Conservation (phyloP, 2,113 vertebrate species). For the Takifugu bimaculatus region DNA sequence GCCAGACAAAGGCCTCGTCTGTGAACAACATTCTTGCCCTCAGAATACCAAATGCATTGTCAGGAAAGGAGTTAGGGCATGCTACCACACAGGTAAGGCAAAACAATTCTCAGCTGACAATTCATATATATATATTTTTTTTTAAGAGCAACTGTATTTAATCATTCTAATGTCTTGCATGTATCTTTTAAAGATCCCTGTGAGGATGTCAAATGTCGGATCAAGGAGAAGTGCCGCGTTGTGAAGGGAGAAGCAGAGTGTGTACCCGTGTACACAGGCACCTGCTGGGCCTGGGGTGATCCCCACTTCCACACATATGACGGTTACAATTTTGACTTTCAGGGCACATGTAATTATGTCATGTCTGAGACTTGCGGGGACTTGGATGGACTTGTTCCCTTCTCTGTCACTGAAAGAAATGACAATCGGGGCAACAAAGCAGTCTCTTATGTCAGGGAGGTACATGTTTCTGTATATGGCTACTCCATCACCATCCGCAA, state of each 20-base stretch:
- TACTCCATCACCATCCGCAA: conserved; percentile 69
- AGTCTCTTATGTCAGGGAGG: conserved; percentile 73
- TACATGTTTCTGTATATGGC: conserved; percentile 63
- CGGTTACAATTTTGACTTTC: conserved; percentile 75
- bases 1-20: conserved; percentile 58
- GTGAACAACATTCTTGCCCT: conserved; percentile 68
- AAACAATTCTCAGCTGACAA: background rate
- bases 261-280: conserved; percentile 64
- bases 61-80: conserved; percentile 62
- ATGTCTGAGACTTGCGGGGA: conserved; percentile 67
- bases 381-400: conserved; percentile 67
- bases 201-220: conserved; percentile 66
- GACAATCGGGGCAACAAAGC: conserved; percentile 71
- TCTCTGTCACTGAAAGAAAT: conserved; percentile 78
- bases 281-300: conserved; percentile 75
- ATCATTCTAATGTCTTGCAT: background rate
- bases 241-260: conserved; percentile 63
- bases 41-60: conserved; percentile 69
- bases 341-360: conserved; percentile 78
- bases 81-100: conserved; percentile 74
- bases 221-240: conserved; percentile 74
- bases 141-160: background rate
- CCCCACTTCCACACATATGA: conserved; percentile 81
- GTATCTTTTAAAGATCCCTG: conserved; percentile 73
- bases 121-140: background rate